Evolutionary conservation across 2,113 vertebrate genomes (phyloP), one percentile per base, ranked within the genome.

Genomic region (Coreoperca whiteheadi): DNA sequence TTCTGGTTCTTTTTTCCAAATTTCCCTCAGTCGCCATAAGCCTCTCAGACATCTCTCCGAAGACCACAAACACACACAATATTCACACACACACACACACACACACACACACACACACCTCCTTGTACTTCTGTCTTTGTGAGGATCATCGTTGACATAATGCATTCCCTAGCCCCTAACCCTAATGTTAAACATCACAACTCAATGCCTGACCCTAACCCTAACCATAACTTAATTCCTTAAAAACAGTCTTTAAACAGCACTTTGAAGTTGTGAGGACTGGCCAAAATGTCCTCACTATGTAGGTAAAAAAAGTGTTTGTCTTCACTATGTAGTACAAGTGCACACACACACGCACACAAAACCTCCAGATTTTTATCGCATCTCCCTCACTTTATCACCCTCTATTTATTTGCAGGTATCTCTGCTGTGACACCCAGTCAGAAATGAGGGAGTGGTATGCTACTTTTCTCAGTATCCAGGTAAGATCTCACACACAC

Each of bases 391-490:
- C 4, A 59, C 20, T 63, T 65, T 46, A 77, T 81, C 56, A 23
- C 9, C 32, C 56, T 74, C 54, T 72, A 12, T 89, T 77, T 77
- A 59, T 91, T 63, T 79, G 5, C 91, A 99, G 98, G 97, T 99
- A 98, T 91, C 94, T 98, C 43, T 98, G 98, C 94, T 98, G 97
- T 84, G 97, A 98, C 65, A 96, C 96, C 0, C 96, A 96, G 92
- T 90, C 94, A 0, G 98, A 99, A 18, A 96, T 98, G 90, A 96
- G 96, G 56, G 96, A 98, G 84, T 99, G 98, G 98, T 96, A 97
- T 0, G 97, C 97, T 25, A 96, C 96, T 5, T 97, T 99, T 84
- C 91, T 97, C 8, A 97, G 96, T 18, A 95, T 97, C 73, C 97
- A 99, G 98, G 98, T 99, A 28, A 6, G 90, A 48, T 15, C 21